Conservation (phyloP, 2,797 vertebrate genomes). For the Helicolenus hilgendorfi region DNA sequence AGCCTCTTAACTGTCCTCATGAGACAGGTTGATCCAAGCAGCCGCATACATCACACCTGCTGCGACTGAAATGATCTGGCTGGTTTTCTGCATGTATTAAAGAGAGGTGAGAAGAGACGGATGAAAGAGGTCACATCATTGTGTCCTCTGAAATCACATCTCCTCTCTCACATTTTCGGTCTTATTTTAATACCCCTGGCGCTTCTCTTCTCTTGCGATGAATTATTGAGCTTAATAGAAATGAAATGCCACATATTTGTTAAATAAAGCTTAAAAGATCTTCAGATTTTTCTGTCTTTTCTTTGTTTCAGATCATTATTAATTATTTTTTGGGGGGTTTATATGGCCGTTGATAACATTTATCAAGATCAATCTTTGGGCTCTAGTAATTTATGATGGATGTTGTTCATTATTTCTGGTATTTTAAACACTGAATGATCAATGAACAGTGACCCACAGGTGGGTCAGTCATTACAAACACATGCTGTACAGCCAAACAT, state of each 20-base stretch:
- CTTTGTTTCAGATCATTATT: background rate
- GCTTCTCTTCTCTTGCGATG: background rate
- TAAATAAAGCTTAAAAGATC: background rate
- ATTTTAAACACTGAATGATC: background rate
- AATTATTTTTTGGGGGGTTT: background rate
- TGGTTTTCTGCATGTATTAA: background rate
- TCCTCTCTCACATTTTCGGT: background rate
- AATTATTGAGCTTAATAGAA: background rate
- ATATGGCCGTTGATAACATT: background rate
- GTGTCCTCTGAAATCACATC: background rate
- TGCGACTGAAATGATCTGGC: background rate
- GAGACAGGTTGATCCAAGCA: constrained; percentile 37
- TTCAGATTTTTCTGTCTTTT: background rate
- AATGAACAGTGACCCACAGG: too few relatives aligned
- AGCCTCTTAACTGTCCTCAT: constrained; percentile 59
- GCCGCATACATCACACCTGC: constrained; percentile 32
- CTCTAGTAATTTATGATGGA: background rate
- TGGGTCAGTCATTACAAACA: background rate
- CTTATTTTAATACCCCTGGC: too few relatives aligned
- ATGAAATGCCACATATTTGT: background rate
- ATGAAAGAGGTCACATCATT: background rate
- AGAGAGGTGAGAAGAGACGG: background rate
- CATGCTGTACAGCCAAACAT: background rate
- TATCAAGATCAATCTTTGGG: background rate
- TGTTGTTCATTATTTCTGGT: background rate